These are phyloP conservation scores for Drosophila elegans DNA, from an alignment of 1,140 invertebrate species.

Conservation along the genomic window DNA sequence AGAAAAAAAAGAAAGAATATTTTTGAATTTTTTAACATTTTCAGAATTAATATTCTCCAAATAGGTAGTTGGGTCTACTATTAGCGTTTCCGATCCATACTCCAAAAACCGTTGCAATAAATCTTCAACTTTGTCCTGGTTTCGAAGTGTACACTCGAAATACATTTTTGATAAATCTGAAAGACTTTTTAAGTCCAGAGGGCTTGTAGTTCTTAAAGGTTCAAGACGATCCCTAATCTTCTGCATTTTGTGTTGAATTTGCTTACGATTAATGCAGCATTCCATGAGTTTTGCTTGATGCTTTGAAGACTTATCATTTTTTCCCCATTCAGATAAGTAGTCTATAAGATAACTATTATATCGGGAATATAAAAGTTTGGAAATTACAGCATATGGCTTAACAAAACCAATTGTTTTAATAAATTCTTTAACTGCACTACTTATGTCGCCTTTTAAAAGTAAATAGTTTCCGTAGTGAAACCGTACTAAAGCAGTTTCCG, in stretches of 20 bases:
- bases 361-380: conserved; percentile 51
- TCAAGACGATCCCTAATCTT: background rate
- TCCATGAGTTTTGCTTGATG: conserved; percentile 35
- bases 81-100: conserved; percentile 25
- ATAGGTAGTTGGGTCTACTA: conserved; percentile 2
- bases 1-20: conserved; percentile 48
- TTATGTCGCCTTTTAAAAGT: conserved; percentile 29
- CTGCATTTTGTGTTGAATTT: conserved; percentile 17
- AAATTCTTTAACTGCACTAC: conserved; percentile 51
- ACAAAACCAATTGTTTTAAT: conserved; percentile 54
- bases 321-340: conserved; percentile 44
- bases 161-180: conserved; percentile 15
- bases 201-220: background rate
- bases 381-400: conserved; percentile 61
- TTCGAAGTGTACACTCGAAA: conserved; percentile 1
- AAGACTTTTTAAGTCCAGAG: conserved; percentile 22
- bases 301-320: conserved; percentile 10
- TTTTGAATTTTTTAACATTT: conserved; percentile 21
- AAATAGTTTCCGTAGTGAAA: conserved; percentile 66
- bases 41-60: conserved; percentile 24
- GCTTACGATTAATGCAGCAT: conserved; percentile 45
- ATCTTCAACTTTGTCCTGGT: conserved; percentile 17
- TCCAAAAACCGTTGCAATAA: conserved; percentile 39
- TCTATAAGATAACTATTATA: conserved; percentile 45
- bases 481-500: conserved; percentile 33